Base-by-base conservation (phyloP, 2,113 vertebrate species). In the Cololabis saira region DNA sequence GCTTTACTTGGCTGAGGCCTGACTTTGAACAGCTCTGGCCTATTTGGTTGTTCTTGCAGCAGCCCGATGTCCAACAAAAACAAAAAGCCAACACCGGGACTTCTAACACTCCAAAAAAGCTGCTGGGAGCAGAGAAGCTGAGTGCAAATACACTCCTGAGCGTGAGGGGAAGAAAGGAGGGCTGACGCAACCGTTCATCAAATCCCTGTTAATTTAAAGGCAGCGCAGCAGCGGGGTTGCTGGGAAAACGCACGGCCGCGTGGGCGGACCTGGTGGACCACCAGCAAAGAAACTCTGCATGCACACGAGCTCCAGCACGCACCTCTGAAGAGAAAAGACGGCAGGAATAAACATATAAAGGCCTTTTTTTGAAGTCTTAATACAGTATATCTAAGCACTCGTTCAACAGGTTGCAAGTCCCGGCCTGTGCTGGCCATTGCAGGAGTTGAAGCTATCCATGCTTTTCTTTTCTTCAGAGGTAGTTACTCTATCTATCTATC, bases 141-240 rank as follows among this genome's bases (percentile, higher is more conserved):
- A 74, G 49, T 3, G 30, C 52, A 71, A 66, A 74, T 42, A 60
- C 42, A 54, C 11, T 37, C 40, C n/a, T 6, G 33, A 21, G 14
- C 18, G 66, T n/a, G 52, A 71, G 71, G 59, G 49, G 51, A 49
- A 40, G 27, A 4, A 10, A 18, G n/a, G 24, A 60, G 37, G 65
- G 48, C 16, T 59, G 59, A 78, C 12, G 18, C 47, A 5, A 53
- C 49, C 52, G 76, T 65, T 82, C 47, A 76, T 43, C 44, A 18
- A 49, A 6, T 67, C 78, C 67, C 68, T 77, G 82, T 82, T 80
- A 67, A 71, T 74, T 81, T 74, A 74, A 78, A 79, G 57, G 41
- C 71, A 60, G 51, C 1, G 17, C 14, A 8, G 55, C 19, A 48
- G 51, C 48, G 27, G 76, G 62, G 64, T 66, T 69, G 61, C 65